phyloP scores from a whole-genome alignment of 2,113 vertebrate species.

The Cololabis saira region DNA sequence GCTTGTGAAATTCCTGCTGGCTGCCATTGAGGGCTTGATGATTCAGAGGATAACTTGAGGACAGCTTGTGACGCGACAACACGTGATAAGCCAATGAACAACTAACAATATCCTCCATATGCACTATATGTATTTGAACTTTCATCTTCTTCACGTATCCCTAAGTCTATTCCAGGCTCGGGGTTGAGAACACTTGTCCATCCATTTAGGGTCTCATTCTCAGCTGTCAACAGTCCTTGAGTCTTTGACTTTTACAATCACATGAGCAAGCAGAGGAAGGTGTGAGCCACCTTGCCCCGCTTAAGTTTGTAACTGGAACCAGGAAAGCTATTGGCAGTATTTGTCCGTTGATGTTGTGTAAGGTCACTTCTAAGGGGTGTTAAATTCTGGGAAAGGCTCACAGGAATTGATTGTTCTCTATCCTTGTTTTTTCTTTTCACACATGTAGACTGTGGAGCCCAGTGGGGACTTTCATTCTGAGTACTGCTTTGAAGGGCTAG shows the following conservation, averaged over 20 bases:
- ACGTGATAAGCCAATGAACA: constrained; percentile 5
- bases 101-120: too few relatives aligned
- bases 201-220: constrained; percentile 58
- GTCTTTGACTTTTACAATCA: constrained; percentile 47
- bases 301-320: constrained; percentile 66
- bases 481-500: constrained; percentile 8
- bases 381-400: constrained; percentile 19
- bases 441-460: constrained; percentile 38
- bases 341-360: constrained; percentile 37
- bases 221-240: constrained; percentile 65
- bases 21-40: constrained; percentile 50
- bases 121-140: constrained; percentile 1
- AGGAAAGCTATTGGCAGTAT: constrained; percentile 57
- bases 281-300: constrained; percentile 59
- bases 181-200: neutral
- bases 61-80: constrained; percentile 50
- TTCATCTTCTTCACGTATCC: constrained; percentile 36
- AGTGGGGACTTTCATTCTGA: constrained; percentile 13
- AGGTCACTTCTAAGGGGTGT: constrained; percentile 63
- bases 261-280: constrained; percentile 47
- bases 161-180: constrained; percentile 47
- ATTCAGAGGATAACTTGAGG: constrained; percentile 51
- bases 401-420: constrained; percentile 28
- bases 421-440: constrained; percentile 31
- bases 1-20: constrained; percentile 74